phyloP scores from a whole-genome alignment of 2,888 invertebrate genomes.

The Conchocele bisecta region DNA sequence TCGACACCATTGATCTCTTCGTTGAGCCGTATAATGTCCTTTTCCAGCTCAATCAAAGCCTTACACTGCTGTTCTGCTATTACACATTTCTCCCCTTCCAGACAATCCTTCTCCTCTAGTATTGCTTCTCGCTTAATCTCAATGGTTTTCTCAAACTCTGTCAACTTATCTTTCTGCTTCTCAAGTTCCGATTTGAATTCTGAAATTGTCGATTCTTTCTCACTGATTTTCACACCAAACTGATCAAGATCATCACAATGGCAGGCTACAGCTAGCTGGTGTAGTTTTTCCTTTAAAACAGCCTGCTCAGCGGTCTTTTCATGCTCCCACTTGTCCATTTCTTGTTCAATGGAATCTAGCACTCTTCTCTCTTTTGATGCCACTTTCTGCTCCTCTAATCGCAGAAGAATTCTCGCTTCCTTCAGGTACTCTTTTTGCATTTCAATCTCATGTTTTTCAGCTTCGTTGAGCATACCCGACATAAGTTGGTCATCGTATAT shows the following conservation, averaged over 20 bases:
- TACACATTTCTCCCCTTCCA: conserved; percentile 40
- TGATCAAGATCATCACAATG: conserved; percentile 44
- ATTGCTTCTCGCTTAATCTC: conserved; percentile 28
- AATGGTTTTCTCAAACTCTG: conserved; percentile 41
- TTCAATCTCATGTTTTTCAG: conserved; percentile 61
- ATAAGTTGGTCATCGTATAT: conserved; percentile 45
- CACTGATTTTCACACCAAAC: conserved; percentile 51
- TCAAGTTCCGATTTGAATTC: conserved; percentile 36
- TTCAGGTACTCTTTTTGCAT: conserved; percentile 65
- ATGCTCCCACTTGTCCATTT: conserved; percentile 84
- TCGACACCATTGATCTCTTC: conserved; percentile 64
- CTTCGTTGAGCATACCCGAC: conserved; percentile 44
- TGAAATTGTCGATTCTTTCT: conserved; percentile 40
- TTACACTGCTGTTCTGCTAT: conserved; percentile 37
- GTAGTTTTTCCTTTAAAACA: conserved; percentile 80
- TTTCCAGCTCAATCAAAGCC: conserved; percentile 48
- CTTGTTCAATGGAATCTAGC: conserved; percentile 70
- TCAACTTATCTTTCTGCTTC: conserved; percentile 37
- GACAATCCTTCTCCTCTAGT: conserved; percentile 39
- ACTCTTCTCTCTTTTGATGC: conserved; percentile 66
- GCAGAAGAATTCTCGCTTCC: conserved; percentile 63
- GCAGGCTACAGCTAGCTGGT: conserved; percentile 83
- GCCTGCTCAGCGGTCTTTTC: conserved; percentile 81
- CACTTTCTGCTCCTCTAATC: conserved; percentile 69
- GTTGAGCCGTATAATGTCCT: conserved; percentile 62